phyloP scores from a whole-genome alignment of 2,113 vertebrate species.

The Ictidomys tridecemlineatus region DNA sequence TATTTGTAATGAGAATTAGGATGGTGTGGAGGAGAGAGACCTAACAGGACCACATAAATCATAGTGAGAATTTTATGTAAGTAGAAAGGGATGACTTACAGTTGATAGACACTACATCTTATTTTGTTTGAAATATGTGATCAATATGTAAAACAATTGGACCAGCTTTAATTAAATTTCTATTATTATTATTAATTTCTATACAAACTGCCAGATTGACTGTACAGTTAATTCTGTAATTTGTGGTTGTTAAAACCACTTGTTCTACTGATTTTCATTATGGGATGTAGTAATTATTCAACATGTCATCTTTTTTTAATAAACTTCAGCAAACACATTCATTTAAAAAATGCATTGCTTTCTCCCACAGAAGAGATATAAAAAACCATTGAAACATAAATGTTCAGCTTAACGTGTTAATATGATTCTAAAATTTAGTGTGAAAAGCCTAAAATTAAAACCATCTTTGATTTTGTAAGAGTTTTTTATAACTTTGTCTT shows the following conservation, averaged over 20 bases:
- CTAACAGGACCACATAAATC: background rate
- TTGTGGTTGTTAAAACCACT: background rate
- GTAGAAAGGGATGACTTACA: background rate
- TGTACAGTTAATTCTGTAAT: background rate
- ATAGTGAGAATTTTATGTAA: background rate
- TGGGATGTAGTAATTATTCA: background rate
- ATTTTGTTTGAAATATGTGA: conserved; percentile 7
- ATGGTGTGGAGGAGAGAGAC: background rate
- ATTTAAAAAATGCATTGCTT: background rate
- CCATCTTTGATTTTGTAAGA: background rate
- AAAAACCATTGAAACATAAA: conserved; percentile 41
- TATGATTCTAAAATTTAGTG: background rate
- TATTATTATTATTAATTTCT: background rate
- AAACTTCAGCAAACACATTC: background rate
- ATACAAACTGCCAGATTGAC: background rate
- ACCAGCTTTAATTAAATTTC: background rate
- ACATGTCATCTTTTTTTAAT: background rate
- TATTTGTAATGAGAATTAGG: background rate
- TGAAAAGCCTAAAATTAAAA: conserved; percentile 1
- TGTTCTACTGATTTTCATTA: background rate
- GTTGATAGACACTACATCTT: background rate
- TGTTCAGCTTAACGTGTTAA: background rate
- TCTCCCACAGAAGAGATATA: background rate
- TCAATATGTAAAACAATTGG: background rate
- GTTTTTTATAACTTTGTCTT: background rate